Evolutionary conservation across 2,113 vertebrate genomes (phyloP).

Genomic region (Silurus asotus): DNA sequence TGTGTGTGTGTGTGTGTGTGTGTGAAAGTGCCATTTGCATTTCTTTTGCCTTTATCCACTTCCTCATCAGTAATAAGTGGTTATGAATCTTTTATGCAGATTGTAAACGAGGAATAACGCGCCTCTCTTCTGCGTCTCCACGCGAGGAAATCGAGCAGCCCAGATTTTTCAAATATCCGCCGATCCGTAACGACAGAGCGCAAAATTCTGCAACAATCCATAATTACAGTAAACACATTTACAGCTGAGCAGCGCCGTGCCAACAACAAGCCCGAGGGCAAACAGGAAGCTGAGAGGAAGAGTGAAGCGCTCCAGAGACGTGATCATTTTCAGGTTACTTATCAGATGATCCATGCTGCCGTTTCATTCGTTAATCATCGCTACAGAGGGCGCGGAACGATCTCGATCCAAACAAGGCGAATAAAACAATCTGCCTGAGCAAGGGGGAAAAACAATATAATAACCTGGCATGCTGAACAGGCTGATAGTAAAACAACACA

Average conservation of each 20-base stretch:
- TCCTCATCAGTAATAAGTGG: constrained; percentile 27
- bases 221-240: constrained; percentile 37
- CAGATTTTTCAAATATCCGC: neutral
- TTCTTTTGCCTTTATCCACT: neutral
- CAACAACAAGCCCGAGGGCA: constrained; percentile 18
- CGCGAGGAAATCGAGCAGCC: neutral
- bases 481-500: constrained; percentile 18
- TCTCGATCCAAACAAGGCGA: constrained; percentile 4
- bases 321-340: constrained; percentile 44
- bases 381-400: neutral
- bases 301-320: neutral
- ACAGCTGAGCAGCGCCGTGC: constrained; percentile 1
- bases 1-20: no score
- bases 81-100: constrained; percentile 29
- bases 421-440: constrained; percentile 36
- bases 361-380: constrained; percentile 50
- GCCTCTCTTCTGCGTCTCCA: neutral
- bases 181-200: neutral
- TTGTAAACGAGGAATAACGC: neutral
- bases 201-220: neutral
- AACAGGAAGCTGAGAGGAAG: constrained; percentile 18
- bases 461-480: constrained; percentile 46
- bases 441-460: constrained; percentile 12
- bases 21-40: neutral
- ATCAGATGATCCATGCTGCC: constrained; percentile 41